Evolutionary conservation across 2,797 vertebrate species (phyloP).

Genomic region (Melanotaenia boesemani): DNA sequence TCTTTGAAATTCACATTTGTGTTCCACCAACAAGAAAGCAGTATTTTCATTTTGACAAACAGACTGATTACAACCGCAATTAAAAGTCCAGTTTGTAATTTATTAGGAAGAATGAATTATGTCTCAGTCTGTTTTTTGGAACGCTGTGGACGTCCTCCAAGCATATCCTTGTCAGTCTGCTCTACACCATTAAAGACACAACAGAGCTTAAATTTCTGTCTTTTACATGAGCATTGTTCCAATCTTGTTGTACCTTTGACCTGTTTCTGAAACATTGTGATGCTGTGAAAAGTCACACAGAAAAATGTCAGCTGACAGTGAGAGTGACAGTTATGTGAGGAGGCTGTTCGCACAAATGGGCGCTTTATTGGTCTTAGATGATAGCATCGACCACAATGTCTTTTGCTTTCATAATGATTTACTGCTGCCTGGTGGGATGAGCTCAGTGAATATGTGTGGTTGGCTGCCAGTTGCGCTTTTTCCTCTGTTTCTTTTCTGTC

Average conservation of each 20-base stretch:
- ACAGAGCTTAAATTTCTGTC: conserved; percentile 18
- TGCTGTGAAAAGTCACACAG: conserved; percentile 43
- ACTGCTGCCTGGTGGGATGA: conserved; percentile 88
- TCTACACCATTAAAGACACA: conserved; percentile 38
- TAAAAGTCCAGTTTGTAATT: conserved; percentile 42
- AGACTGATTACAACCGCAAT: conserved; percentile 62
- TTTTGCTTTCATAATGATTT: conserved; percentile 90
- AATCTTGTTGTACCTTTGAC: conserved; percentile 45
- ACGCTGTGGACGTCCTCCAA: conserved; percentile 35
- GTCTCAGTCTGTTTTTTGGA: conserved; percentile 47
- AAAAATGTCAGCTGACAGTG: conserved; percentile 63
- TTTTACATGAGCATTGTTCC: conserved; percentile 30
- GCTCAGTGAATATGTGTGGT: conserved; percentile 87
- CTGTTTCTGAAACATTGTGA: conserved; percentile 47
- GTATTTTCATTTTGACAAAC: conserved; percentile 69
- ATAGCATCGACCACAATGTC: conserved; percentile 87
- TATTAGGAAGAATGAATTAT: conserved; percentile 56
- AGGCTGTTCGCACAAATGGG: conserved; percentile 75
- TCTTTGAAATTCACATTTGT: conserved; percentile 64
- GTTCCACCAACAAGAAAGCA: conserved; percentile 60
- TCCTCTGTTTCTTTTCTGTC: conserved; percentile 84
- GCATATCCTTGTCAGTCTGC: conserved; percentile 41
- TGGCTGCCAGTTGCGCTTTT: conserved; percentile 83
- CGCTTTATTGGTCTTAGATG: conserved; percentile 86
- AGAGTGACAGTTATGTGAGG: conserved; percentile 78